Conservation (phyloP, 2,888 invertebrate species). For the Caenorhabditis japonica region DNA sequence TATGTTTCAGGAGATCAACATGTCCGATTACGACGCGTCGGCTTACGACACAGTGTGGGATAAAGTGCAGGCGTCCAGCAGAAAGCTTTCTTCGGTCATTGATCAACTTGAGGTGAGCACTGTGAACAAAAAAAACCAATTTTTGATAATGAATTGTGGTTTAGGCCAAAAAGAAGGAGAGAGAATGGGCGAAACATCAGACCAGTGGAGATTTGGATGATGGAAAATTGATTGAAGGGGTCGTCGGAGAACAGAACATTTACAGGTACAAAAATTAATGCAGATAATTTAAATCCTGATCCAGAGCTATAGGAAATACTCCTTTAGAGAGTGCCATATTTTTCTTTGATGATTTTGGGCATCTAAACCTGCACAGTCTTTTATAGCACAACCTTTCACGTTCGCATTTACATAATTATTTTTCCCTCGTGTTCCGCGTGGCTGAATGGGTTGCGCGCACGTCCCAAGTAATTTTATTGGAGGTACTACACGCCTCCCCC, state of each 20-base stretch:
- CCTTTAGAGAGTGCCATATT: too few relatives aligned
- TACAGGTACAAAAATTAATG: conserved; percentile 81
- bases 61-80: conserved; percentile 84
- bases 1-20: conserved; percentile 87
- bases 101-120: conserved; percentile 84
- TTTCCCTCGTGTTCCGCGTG: too few relatives aligned
- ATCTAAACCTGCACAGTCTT: too few relatives aligned
- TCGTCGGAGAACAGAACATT: conserved; percentile 92
- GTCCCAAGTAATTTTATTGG: too few relatives aligned
- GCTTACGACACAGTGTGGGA: conserved; percentile 87
- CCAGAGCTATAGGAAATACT: too few relatives aligned
- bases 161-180: conserved; percentile 86
- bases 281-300: neutral
- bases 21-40: conserved; percentile 93
- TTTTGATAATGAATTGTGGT: conserved; percentile 20
- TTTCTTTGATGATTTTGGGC: too few relatives aligned
- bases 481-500: too few relatives aligned
- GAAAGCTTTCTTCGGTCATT: conserved; percentile 88
- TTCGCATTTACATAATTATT: too few relatives aligned
- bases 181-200: conserved; percentile 94
- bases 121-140: neutral
- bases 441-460: too few relatives aligned
- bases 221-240: conserved; percentile 89
- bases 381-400: too few relatives aligned
- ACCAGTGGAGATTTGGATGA: conserved; percentile 95